These are phyloP conservation scores for Chorisops tibialis DNA, from an alignment of 2,888 invertebrate species.

Conservation along the genomic window DNA sequence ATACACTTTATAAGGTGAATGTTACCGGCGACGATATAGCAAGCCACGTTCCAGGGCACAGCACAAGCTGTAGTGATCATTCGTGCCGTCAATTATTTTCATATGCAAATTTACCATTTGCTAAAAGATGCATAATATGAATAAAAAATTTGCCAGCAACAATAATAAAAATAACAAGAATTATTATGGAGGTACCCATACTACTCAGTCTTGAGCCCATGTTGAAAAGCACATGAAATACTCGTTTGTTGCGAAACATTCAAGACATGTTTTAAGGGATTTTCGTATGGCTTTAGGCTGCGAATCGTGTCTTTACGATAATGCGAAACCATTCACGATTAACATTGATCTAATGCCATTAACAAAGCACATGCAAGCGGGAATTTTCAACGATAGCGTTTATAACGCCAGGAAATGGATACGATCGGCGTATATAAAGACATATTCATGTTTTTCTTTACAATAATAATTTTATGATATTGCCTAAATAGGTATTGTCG, in stretches of 20 bases:
- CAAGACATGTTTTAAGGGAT: neutral
- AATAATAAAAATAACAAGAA: slow-evolving; percentile 11
- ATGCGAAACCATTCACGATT: neutral
- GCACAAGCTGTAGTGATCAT: slow-evolving; percentile 22
- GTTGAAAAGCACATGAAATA: no score
- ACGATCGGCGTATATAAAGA: no score
- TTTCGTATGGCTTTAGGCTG: neutral
- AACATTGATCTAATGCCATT: neutral
- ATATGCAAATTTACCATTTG: slow-evolving; percentile 30
- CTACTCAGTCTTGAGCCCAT: no score
- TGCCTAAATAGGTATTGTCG: no score
- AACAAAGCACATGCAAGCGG: neutral
- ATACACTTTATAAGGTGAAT: no score
- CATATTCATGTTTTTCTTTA: no score
- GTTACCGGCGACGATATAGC: no score
- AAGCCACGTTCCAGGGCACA: no score
- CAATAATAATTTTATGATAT: no score
- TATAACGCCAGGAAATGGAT: no score
- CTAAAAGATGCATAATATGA: slow-evolving; percentile 16
- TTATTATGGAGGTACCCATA: neutral
- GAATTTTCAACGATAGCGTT: no score
- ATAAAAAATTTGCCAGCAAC: neutral
- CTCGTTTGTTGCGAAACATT: neutral
- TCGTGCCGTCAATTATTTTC: slow-evolving; percentile 32
- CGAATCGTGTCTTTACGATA: neutral